Base-by-base conservation (phyloP, 2,797 vertebrate genomes). In the Amazonetta brasiliensis region DNA sequence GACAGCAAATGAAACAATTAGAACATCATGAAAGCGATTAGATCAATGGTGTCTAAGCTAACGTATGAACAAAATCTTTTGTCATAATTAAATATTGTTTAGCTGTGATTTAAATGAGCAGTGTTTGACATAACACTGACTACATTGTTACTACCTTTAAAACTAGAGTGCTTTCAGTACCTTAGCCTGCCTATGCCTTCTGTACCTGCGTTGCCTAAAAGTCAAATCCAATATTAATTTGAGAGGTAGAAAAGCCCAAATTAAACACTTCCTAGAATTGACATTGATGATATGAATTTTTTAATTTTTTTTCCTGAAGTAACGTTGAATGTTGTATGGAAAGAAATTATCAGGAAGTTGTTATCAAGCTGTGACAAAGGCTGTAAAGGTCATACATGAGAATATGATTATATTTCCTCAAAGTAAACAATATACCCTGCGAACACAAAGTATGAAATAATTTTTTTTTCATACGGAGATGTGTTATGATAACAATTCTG, bases 271-370 rank as follows among this genome's bases (percentile, higher is more conserved):
- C 63, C 81, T 95, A 94, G 90, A 92, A 94, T 67, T 95, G 48
- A 30, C 22, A 18, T 95, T 91, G 67, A 73, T 90, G n/a, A 59
- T 76, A 37, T 79, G 66, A 94, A 79, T 89, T 62, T 92, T 77
- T 91, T 21, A 93, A 50, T 87, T 97, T 96, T 96, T 96, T 95
- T 97, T 95, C 82, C 54, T 79, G 83, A 91, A 93, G 85, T 94
- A 67, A 93, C 76, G 60, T 97, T 90, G 89, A 95, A 83, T 84
- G 80, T 87, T 97, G 80, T 84, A 84, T 90, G 85, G 89, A 88
- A 97, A 96, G 86, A 95, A 97, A 96, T 97, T 95, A 95, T 92
- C 81, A 90, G 93, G 79, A 97, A 96, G 80, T 95, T 96, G 92
- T 95, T 97, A 92, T 25, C 94, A 96, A 96, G 89, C 94, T 97